Conservation (phyloP, 2,797 vertebrate species). For the Diceros bicornis region DNA sequence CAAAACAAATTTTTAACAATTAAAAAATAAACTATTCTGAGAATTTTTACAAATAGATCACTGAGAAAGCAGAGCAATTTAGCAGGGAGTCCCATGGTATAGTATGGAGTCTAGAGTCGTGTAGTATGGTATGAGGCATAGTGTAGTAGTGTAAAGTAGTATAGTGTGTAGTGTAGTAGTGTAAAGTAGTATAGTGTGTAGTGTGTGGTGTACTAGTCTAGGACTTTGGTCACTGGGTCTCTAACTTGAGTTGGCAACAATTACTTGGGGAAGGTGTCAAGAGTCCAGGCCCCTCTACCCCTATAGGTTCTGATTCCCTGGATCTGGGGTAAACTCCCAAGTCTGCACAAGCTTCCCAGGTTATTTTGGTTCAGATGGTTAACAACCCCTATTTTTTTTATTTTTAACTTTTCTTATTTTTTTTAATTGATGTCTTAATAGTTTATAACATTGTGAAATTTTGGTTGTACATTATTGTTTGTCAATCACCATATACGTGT, state of each 20-base stretch:
- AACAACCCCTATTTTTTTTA: too few relatives aligned
- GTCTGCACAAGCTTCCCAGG: neutral
- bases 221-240: neutral
- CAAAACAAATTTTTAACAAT: neutral
- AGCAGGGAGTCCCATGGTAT: neutral
- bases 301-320: neutral
- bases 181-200: too few relatives aligned
- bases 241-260: neutral
- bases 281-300: too few relatives aligned
- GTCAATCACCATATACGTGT: too few relatives aligned
- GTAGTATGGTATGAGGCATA: rapidly evolving
- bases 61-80: neutral
- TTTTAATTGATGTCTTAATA: too few relatives aligned
- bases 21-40: neutral
- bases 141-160: too few relatives aligned
- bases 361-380: neutral
- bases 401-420: too few relatives aligned
- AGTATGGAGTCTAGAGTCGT: too few relatives aligned
- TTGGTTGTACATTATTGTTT: too few relatives aligned
- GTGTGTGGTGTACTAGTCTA: too few relatives aligned
- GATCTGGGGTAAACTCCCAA: neutral
- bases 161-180: too few relatives aligned
- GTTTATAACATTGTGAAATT: too few relatives aligned
- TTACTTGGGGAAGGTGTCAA: neutral
- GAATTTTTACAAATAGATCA: neutral